Evolutionary conservation across 2,113 vertebrate genomes (phyloP), one percentile per base, ranked within the genome.

Genomic region (Pseudonaja textilis): DNA sequence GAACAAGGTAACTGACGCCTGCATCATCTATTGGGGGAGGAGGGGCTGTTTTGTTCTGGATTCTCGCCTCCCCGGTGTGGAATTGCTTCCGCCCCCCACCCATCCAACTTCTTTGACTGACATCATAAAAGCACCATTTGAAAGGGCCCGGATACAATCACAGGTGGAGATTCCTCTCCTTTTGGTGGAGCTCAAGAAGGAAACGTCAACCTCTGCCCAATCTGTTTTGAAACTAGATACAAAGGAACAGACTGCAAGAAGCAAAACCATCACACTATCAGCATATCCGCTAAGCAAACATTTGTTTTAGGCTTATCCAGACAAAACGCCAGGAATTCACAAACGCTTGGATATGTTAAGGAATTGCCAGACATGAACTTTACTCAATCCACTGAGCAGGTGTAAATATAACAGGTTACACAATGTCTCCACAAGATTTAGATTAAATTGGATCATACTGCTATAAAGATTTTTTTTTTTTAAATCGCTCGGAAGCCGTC

Each of bases 1-100:
- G 92, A 34, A 90, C 92, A 45, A 93, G 96, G 97, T 97, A 64
- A 93, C 14, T 2, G 0, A 1, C 12, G 3, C 14, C 85, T 87
- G 10, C 25, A 5, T 86, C 23, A 50, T 10, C 45, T 50, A 2
- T 61, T 26, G 42, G 39, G 85, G 23, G 2, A 7, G 39, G 18
- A 0, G 20, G 20, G 4, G 7, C 5, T 29, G 59, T 39, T 39
- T 81, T 81, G 34, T 14, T 14, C 29, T 39, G 18, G 2, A 45
- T 85, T 85, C 22, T 45, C 22, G 16, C 64, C 64, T 34, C 26
- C n/a, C 64, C 5, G 16, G 14, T 74, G 34, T 34, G n/a, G 64
- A 74, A 74, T 6, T 74, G 29, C 29, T 74, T 74, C 29, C n/a
- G n/a, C n/a, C n/a, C n/a, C 11, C 61, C 11, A 0, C 0, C 4